Percentiles rank a stretch among this genome's conserved stretches.
Conservation (phyloP, 2,113 vertebrate species). For the Chionis minor region DNA sequence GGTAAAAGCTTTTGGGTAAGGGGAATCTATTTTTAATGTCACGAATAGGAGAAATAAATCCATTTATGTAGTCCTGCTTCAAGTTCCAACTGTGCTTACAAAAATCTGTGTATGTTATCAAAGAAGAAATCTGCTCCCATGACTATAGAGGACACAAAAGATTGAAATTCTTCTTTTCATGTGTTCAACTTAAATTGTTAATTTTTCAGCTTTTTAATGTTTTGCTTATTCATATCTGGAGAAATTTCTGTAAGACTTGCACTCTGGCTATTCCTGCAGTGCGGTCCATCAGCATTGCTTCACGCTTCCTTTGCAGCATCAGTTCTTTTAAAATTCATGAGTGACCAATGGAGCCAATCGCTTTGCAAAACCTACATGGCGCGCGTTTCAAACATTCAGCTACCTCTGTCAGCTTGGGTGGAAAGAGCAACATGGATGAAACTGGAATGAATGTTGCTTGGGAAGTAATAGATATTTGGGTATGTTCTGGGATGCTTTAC, state of each 20-base stretch:
- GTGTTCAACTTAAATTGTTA: background rate
- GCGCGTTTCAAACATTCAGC: background rate
- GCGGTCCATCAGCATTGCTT: background rate
- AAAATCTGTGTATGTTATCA: background rate
- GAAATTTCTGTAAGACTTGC: background rate
- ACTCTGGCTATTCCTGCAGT: background rate
- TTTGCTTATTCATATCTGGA: background rate
- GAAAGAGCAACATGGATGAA: background rate
- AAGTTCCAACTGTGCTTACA: background rate
- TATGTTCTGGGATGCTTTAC: background rate
- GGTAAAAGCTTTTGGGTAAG: constrained; percentile 67
- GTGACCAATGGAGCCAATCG: background rate
- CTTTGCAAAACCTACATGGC: background rate
- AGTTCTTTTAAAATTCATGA: background rate
- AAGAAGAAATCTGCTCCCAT: background rate
- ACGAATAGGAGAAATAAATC: background rate
- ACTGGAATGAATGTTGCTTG: background rate
- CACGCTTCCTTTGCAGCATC: background rate
- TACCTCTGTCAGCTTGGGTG: background rate
- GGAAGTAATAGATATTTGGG: background rate
- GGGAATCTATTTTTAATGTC: constrained; percentile 41
- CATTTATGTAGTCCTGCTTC: background rate
- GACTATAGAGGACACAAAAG: background rate
- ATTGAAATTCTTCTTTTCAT: background rate
- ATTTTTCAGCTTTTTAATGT: background rate